Base-by-base conservation (phyloP, 2,888 invertebrate genomes). In the Seira ritae region DNA sequence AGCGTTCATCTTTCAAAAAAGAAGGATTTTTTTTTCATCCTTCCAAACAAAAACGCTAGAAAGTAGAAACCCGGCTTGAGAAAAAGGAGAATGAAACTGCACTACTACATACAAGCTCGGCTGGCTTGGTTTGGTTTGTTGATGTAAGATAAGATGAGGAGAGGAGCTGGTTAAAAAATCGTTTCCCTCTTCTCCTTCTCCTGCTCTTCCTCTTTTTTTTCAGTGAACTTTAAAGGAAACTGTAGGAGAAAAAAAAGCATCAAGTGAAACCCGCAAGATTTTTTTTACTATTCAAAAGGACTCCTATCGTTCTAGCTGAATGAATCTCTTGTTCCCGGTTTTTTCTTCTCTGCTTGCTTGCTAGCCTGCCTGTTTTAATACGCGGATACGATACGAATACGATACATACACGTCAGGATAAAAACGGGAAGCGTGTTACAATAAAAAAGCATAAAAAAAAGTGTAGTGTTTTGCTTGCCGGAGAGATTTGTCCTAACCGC, bases 401-500 rank as follows among this genome's bases (percentile, higher is more conserved):
- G 2, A 31, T 31, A 31, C 31, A 31, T 31, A 31, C 31, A 31
- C 8, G 31, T 31, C 31, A 31, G 31, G 8, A 31, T 4, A 62
- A 65, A 46, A 66, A 31, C 46, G 31, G 20, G 37, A 23, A 19
- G 46, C 19, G 46, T 37, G 46, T 17, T n/a, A 55, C 55, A 55
- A 55, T 55, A 55, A 55, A 55, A n/a, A 55, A 17, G 55, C 17
- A n/a, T 55, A 31, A 55, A 55, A 17, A 42, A 55, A 55, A 55
- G n/a, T 17, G 55, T 31, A 55, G 55, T 55, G 55, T 17, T 55
- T 17, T 55, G 55, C 55, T 55, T 66, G 77, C 79, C 46, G 23
- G 19, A 60, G 78, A 75, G 84, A 79, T 74, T 79, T 84, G 70
- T 74, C 75, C 66, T 71, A 79, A 79, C 84, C 84, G 75, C 84